phyloP scores from a whole-genome alignment of 2,113 vertebrate genomes.

The Chaetura pelagica region DNA sequence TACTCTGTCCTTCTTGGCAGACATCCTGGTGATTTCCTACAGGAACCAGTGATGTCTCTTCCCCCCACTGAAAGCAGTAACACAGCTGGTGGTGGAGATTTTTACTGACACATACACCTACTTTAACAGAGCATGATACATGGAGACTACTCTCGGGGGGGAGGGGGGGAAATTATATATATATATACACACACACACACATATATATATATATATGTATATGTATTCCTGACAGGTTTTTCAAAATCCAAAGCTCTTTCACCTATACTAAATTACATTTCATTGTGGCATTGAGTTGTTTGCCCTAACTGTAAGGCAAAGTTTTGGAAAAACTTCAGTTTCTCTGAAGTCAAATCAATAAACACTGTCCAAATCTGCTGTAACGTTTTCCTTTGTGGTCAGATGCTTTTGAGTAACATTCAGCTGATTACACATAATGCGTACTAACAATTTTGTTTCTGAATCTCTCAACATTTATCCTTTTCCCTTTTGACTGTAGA shows the following conservation, averaged over 20 bases:
- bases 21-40: background rate
- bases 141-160: background rate
- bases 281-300: background rate
- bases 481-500: background rate
- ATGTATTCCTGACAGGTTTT: background rate
- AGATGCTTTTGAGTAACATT: background rate
- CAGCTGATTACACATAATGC: background rate
- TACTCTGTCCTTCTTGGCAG: background rate
- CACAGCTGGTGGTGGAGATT: fast-evolving
- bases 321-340: background rate
- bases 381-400: background rate
- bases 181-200: too few species aligned
- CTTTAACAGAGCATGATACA: background rate
- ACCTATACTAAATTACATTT: background rate
- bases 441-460: background rate
- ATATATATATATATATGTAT: too few species aligned
- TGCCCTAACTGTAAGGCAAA: background rate
- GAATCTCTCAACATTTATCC: background rate
- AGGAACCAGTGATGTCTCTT: background rate
- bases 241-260: background rate
- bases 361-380: background rate
- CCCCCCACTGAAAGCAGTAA: background rate
- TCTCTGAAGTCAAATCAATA: background rate
- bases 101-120: background rate
- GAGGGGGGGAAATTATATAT: too few species aligned